phyloP scores from a whole-genome alignment of 1,140 invertebrate genomes.

The Nautilus pompilius region DNA sequence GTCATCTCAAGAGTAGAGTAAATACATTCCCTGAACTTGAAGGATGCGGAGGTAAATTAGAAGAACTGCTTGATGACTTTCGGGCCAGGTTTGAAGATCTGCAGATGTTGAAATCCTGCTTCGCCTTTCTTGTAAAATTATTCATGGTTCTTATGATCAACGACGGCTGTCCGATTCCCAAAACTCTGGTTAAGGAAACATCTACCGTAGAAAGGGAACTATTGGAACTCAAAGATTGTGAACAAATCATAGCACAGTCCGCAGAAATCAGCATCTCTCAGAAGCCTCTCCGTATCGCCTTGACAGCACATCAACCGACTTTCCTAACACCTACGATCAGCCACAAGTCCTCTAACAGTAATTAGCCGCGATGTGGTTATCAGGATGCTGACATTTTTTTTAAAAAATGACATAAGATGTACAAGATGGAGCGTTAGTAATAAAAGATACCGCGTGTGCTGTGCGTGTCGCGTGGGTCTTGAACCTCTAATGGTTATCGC shows the following conservation, averaged over 20 bases:
- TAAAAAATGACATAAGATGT: not conserved
- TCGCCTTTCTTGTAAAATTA: not conserved
- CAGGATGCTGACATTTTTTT: not conserved
- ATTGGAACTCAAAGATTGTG: not conserved
- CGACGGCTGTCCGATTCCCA: not conserved
- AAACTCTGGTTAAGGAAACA: not conserved
- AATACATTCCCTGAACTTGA: not conserved
- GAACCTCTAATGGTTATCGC: not conserved
- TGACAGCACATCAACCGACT: not conserved
- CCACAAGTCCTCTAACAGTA: not conserved
- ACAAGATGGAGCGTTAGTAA: not conserved
- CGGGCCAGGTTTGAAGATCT: not conserved
- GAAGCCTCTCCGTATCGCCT: too few relatives aligned
- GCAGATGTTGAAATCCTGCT: not conserved
- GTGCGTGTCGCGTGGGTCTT: not conserved
- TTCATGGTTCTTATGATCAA: not conserved
- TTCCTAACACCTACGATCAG: not conserved
- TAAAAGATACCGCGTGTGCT: not conserved
- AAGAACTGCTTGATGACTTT: not conserved
- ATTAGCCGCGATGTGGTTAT: not conserved
- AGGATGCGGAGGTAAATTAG: not conserved
- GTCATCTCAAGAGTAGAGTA: not conserved
- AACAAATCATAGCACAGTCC: not conserved
- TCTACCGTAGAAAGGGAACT: not conserved
- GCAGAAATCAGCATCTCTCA: not conserved